Percentiles rank a stretch among this genome's conserved stretches.
Evolutionary conservation across 1,140 invertebrate genomes (phyloP).

Genomic region (Anastrepha ludens): DNA sequence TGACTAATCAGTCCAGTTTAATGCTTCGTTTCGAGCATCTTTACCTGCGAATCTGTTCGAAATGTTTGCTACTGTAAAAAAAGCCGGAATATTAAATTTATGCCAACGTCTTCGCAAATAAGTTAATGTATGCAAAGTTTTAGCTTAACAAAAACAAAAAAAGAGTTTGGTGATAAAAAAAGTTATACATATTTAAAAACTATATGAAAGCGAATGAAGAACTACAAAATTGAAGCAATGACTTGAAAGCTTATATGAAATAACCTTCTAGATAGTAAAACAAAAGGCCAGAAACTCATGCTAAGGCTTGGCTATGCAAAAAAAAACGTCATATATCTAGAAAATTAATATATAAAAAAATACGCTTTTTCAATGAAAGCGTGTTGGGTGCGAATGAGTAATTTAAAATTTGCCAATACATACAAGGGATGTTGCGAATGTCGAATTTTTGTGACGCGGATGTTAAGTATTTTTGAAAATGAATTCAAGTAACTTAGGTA

Average conservation of each 20-base stretch:
- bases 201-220: neutral
- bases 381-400: neutral
- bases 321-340: neutral
- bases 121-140: neutral
- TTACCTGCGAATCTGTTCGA: too few relatives aligned
- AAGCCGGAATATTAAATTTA: neutral
- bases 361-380: neutral
- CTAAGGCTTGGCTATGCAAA: neutral
- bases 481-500: too few relatives aligned
- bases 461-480: too few relatives aligned
- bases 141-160: neutral
- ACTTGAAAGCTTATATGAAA: neutral
- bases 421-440: too few relatives aligned
- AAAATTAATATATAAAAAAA: too few relatives aligned
- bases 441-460: too few relatives aligned
- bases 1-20: too few relatives aligned
- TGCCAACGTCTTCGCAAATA: neutral
- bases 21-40: too few relatives aligned
- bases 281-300: neutral
- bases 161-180: neutral
- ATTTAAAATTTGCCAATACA: neutral
- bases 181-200: neutral
- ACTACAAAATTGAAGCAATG: neutral
- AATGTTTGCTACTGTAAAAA: slow-evolving; percentile 6
- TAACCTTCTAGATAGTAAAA: neutral